Percentiles rank a stretch among this genome's conserved stretches.
These are phyloP conservation scores for Aphis craccivora DNA, from an alignment of 1,140 invertebrate species.

Conservation along the genomic window DNA sequence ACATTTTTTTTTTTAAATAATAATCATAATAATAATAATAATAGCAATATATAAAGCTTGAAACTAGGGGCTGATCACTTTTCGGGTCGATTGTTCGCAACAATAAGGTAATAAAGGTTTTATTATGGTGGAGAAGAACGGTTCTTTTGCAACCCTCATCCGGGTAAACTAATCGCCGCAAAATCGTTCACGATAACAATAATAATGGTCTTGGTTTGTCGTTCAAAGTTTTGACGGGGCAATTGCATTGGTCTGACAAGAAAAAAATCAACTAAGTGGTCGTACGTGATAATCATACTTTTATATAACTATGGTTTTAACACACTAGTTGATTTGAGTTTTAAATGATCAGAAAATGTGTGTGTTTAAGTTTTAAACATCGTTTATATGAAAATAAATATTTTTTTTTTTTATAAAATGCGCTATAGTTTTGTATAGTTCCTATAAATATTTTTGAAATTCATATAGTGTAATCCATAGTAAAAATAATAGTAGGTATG, in stretches of 20 bases:
- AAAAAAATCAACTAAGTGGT: constrained; percentile 30
- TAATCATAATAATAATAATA: constrained; percentile 25
- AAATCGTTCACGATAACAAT: constrained; percentile 46
- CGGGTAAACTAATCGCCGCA: constrained; percentile 42
- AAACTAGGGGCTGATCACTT: constrained; percentile 28
- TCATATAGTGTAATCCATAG: not conserved
- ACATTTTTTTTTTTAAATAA: constrained; percentile 8
- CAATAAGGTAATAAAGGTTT: constrained; percentile 43
- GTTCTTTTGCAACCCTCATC: not conserved
- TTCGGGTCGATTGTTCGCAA: constrained; percentile 25
- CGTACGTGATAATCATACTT: constrained; percentile 32
- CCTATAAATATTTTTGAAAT: not conserved
- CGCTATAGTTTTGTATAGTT: not conserved
- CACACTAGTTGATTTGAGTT: not conserved
- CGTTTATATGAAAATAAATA: not conserved
- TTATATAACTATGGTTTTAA: not conserved
- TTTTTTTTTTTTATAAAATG: not conserved
- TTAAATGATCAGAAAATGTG: not conserved
- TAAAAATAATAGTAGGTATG: not conserved
- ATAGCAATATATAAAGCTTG: not conserved
- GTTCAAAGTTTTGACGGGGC: constrained; percentile 48
- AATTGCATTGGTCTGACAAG: not conserved
- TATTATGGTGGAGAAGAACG: not conserved
- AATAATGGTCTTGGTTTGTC: constrained; percentile 27
- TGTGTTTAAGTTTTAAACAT: not conserved